phyloP scores from a whole-genome alignment of 2,113 vertebrate genomes.

The Lathamus discolor region DNA sequence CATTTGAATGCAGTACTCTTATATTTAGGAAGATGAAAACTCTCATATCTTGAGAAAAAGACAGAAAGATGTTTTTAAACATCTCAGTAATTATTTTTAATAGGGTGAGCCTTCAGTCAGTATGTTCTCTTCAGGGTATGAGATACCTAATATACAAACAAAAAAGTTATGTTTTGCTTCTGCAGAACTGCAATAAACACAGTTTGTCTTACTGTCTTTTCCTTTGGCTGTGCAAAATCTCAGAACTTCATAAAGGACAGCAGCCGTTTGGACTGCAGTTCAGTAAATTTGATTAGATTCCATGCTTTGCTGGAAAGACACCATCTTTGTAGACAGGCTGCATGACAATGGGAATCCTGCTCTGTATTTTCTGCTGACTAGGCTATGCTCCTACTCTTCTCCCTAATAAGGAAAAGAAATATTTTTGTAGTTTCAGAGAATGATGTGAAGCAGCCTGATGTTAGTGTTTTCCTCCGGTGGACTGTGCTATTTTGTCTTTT shows the following conservation, averaged over 20 bases:
- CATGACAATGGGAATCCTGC: neutral
- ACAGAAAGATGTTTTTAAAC: neutral
- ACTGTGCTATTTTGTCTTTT: neutral
- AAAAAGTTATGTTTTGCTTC: neutral
- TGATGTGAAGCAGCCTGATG: neutral
- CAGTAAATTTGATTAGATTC: neutral
- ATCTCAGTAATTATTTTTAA: neutral
- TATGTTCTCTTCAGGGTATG: neutral
- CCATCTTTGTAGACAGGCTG: neutral
- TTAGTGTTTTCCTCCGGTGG: neutral
- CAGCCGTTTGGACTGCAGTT: neutral
- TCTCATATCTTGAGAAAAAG: neutral
- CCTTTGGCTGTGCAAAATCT: neutral
- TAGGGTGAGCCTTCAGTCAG: neutral
- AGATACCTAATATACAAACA: neutral
- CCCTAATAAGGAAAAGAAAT: neutral
- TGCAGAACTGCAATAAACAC: neutral
- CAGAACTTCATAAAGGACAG: neutral
- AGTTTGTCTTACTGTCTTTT: neutral
- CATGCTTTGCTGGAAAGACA: neutral
- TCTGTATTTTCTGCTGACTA: neutral
- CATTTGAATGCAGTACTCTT: neutral
- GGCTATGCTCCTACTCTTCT: neutral
- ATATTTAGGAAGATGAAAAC: neutral
- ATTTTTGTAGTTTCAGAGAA: neutral